Evolutionary conservation across 2,888 invertebrate genomes (phyloP).

Genomic region (Argyresthia goedartella): DNA sequence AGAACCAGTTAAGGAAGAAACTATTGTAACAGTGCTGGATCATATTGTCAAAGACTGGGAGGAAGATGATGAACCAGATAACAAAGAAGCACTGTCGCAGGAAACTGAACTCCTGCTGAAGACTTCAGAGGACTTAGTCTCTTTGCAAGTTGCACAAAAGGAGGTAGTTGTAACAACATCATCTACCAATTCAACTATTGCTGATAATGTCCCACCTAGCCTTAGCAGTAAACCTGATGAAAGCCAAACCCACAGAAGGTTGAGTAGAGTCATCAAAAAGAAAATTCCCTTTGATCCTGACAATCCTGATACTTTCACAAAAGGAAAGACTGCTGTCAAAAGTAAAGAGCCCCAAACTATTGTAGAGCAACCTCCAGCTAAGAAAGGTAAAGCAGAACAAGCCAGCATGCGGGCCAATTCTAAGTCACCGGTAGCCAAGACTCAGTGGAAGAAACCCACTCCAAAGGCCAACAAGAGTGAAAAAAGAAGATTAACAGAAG

Average conservation of each 20-base stretch:
- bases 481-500: conserved; percentile 75
- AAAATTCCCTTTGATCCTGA: conserved; percentile 83
- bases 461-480: conserved; percentile 53
- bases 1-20: conserved; percentile 24
- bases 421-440: conserved; percentile 45
- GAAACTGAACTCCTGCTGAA: conserved; percentile 20
- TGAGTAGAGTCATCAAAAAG: conserved; percentile 74
- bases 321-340: conserved; percentile 37
- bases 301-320: conserved; percentile 66
- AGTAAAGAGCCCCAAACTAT: conserved; percentile 30
- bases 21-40: conserved; percentile 34
- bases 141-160: too few relatives aligned
- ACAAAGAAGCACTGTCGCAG: conserved; percentile 17
- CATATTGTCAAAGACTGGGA: conserved; percentile 68
- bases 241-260: conserved; percentile 41
- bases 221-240: conserved; percentile 24
- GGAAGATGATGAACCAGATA: conserved; percentile 44
- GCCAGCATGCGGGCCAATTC: conserved; percentile 30
- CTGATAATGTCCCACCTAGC: background rate
- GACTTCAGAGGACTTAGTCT: conserved; percentile 17
- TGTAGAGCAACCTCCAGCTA: conserved; percentile 19
- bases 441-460: conserved; percentile 59
- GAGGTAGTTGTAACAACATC: too few relatives aligned
- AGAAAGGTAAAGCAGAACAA: conserved; percentile 40
- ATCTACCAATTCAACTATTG: too few relatives aligned